Conservation (phyloP, 1,140 invertebrate species). For the honey bee (Apis mellifera) region Amel_HAv3.1 CM009944.2:4287001-4287500, state of each 20-base stretch:
- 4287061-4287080: background rate
- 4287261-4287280: background rate
- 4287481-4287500: no score
- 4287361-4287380: background rate
- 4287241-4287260: background rate
- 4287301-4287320: background rate
- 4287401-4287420: no score
- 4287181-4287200: background rate
- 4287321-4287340: background rate
- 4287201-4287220: background rate
- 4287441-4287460: no score
- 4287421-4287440: no score
- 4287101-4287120: background rate
- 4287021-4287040: background rate
- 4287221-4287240: background rate
- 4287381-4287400: no score
- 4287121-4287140: background rate
- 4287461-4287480: no score
- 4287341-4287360: background rate
- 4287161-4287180: background rate
- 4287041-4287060: constrained; percentile 8
- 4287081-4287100: background rate
- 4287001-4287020: background rate
- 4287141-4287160: background rate
- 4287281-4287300: background rate